Evolutionary conservation across 1,140 invertebrate species (phyloP).

Genomic region (silkworm (Bombyx mori)): ASM3026992v2 NC_085131.1:1029501-1030000

Average conservation of each 20-base stretch:
- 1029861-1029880: slow-evolving; percentile 92
- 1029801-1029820: slow-evolving; percentile 89
- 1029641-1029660: slow-evolving; percentile 68
- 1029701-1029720: slow-evolving; percentile 85
- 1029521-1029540: slow-evolving; percentile 74
- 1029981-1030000: slow-evolving; percentile 73
- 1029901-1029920: slow-evolving; percentile 90
- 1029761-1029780: slow-evolving; percentile 91
- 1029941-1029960: slow-evolving; percentile 87
- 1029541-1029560: slow-evolving; percentile 76
- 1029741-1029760: slow-evolving; percentile 94
- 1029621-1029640: slow-evolving; percentile 72
- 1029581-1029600: slow-evolving; percentile 63
- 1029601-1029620: slow-evolving; percentile 71
- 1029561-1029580: slow-evolving; percentile 75
- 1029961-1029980: slow-evolving; percentile 76
- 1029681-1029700: slow-evolving; percentile 78
- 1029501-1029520: slow-evolving; percentile 73
- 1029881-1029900: slow-evolving; percentile 91
- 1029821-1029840: slow-evolving; percentile 90
- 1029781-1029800: slow-evolving; percentile 85
- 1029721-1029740: slow-evolving; percentile 86
- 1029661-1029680: slow-evolving; percentile 79
- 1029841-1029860: slow-evolving; percentile 83
- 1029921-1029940: slow-evolving; percentile 90